Evolutionary conservation across 2,888 invertebrate species (phyloP).

Genomic region (Amorpha juglandis): DNA sequence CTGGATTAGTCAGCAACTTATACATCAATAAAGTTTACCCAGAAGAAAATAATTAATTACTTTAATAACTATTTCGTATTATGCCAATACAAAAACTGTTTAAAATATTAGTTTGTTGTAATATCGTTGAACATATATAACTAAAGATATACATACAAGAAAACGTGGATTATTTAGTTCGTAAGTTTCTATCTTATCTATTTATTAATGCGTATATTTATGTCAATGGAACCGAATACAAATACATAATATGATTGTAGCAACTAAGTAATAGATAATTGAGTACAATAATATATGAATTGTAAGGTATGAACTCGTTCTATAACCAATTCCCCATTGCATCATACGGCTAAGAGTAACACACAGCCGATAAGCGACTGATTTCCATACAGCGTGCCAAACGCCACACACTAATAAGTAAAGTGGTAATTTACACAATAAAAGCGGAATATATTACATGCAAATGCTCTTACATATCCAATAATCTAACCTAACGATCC

Average conservation of each 20-base stretch:
- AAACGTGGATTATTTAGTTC: neutral
- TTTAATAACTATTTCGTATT: no score
- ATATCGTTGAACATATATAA: no score
- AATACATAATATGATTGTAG: neutral
- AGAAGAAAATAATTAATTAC: no score
- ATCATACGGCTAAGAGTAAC: neutral
- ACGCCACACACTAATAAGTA: conserved; percentile 52
- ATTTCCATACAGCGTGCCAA: conserved; percentile 46
- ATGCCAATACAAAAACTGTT: no score
- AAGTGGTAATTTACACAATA: conserved; percentile 58
- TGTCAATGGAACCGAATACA: neutral
- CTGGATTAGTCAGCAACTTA: no score
- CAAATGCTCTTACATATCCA: conserved; percentile 56
- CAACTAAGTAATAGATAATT: neutral
- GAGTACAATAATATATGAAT: conserved; percentile 13
- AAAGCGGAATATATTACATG: conserved; percentile 62
- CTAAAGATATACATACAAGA: no score
- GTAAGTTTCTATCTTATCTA: neutral
- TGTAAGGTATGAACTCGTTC: conserved; percentile 11
- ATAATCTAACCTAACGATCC: conserved; percentile 64
- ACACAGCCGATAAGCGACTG: conserved; percentile 31
- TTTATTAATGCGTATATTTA: neutral
- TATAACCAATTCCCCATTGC: conserved; percentile 8
- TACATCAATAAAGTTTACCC: no score
- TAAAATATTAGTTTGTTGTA: no score